Base-by-base conservation (phyloP, 1,140 invertebrate species). In the Bactericera cockerelli region DNA sequence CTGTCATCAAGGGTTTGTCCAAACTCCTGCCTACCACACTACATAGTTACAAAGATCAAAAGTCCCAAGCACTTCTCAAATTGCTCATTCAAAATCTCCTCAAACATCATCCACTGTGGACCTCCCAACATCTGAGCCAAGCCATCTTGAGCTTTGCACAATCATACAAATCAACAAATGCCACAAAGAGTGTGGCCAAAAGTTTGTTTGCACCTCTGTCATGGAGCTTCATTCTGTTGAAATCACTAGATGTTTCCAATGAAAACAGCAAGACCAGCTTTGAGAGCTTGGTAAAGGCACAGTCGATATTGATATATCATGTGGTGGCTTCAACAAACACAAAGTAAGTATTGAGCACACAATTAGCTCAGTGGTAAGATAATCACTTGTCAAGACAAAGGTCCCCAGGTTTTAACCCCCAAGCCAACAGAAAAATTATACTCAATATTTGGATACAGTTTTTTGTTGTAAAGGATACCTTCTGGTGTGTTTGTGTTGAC, bases 1-100 rank as follows among this genome's bases (percentile, higher is more conserved):
- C 79, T 63, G 82, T 85, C 60, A 76, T 92, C 21, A 79, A 80
- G 66, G 87, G 84, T 62, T 79, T 92, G 60, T 89, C 86, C 64
- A 82, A 83, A 69, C 76, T 83, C 56, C 69, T 90, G 58, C 78
- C 80, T 14, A 74, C 81, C 25, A 86, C 86, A 10, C 71, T 92
- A 61, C 80, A 82, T 59, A 77, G 84, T 63, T 92, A 92, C 67
- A 75, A 81, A 65, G 88, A 93, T 73, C 77, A 77, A 54, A 72
- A 77, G 60, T 93, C 89, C 2, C 82, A 87, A 67, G 78, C 79
- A 33, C 80, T 83, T 67, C 77, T 91, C 16, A 79, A 78, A 63
- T 76, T 77, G 57, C 70, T 91, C 28, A 76, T 92, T n/a, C 69
- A 72, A 31, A 77, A 78, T 28, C 69, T 92, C 2, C 69, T 81